Evolutionary conservation across 2,888 invertebrate species (phyloP).

Genomic region (Nomada ruficornis): DNA sequence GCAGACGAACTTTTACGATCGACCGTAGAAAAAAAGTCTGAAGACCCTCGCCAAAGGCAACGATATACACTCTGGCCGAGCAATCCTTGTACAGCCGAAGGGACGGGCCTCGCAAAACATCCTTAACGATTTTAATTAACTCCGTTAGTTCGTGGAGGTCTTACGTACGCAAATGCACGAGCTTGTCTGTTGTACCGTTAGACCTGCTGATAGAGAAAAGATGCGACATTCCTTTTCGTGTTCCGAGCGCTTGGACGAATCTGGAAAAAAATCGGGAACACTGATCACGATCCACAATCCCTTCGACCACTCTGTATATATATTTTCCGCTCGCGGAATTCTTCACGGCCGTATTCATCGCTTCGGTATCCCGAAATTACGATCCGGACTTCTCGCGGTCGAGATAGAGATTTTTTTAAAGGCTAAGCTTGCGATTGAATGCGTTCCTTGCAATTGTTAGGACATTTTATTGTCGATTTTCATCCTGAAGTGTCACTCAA

Average conservation of each 20-base stretch:
- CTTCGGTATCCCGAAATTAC: conserved; percentile 17
- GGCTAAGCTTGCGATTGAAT: neutral
- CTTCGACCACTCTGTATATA: conserved; percentile 25
- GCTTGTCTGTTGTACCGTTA: conserved; percentile 67
- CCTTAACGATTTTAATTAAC: conserved; percentile 76
- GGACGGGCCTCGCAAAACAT: conserved; percentile 67
- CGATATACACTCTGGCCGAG: conserved; percentile 12
- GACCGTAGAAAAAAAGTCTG: conserved; percentile 4
- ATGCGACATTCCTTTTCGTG: conserved; percentile 58
- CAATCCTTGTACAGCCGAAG: conserved; percentile 56
- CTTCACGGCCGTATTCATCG: conserved; percentile 2
- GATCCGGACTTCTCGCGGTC: neutral
- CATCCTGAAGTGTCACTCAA: too few relatives aligned
- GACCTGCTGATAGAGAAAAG: conserved; percentile 69
- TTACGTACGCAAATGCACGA: conserved; percentile 70
- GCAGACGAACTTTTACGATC: conserved; percentile 11
- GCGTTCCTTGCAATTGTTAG: too few relatives aligned
- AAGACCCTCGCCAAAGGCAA: conserved; percentile 32
- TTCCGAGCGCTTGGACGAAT: conserved; percentile 49
- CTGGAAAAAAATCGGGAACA: conserved; percentile 57
- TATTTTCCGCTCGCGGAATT: conserved; percentile 28
- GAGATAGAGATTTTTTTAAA: neutral
- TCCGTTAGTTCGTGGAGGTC: conserved; percentile 70
- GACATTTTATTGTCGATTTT: too few relatives aligned
- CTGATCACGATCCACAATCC: conserved; percentile 43